These are phyloP conservation scores for Whitmania pigra DNA, from an alignment of 1,140 invertebrate genomes.

Conservation along the genomic window DNA sequence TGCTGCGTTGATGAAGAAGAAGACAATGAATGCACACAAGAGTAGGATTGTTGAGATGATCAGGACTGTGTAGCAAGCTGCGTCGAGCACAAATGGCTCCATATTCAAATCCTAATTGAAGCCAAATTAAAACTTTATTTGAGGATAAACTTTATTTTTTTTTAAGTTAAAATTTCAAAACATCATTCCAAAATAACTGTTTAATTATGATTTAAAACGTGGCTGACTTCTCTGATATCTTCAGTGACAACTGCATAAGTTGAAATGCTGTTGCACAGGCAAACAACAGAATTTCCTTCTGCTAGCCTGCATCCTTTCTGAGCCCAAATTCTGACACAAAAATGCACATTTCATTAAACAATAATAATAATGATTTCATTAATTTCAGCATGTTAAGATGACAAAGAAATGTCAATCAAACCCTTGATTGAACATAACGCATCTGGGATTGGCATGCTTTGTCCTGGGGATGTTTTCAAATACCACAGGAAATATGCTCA, in stretches of 20 bases:
- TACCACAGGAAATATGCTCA: too few relatives aligned
- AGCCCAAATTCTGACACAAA: constrained; percentile 53
- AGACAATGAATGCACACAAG: constrained; percentile 51
- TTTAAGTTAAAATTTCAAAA: not conserved
- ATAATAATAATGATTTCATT: too few relatives aligned
- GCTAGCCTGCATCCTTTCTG: constrained; percentile 73
- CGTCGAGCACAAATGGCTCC: not conserved
- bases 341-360: too few relatives aligned
- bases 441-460: too few relatives aligned
- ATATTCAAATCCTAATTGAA: too few relatives aligned
- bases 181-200: not conserved
- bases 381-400: too few relatives aligned
- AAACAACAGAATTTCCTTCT: constrained; percentile 60
- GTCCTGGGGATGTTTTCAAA: too few relatives aligned
- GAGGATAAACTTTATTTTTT: constrained; percentile 35
- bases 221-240: constrained; percentile 54
- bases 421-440: too few relatives aligned
- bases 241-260: constrained; percentile 83
- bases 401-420: too few relatives aligned
- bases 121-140: too few relatives aligned
- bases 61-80: constrained; percentile 60
- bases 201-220: too few relatives aligned
- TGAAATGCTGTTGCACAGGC: constrained; percentile 78
- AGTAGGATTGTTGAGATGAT: constrained; percentile 57
- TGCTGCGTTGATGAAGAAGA: constrained; percentile 61